Base-by-base conservation (phyloP, 64 coral and sea anemone species). In the Pocillopora damicornis region DNA sequence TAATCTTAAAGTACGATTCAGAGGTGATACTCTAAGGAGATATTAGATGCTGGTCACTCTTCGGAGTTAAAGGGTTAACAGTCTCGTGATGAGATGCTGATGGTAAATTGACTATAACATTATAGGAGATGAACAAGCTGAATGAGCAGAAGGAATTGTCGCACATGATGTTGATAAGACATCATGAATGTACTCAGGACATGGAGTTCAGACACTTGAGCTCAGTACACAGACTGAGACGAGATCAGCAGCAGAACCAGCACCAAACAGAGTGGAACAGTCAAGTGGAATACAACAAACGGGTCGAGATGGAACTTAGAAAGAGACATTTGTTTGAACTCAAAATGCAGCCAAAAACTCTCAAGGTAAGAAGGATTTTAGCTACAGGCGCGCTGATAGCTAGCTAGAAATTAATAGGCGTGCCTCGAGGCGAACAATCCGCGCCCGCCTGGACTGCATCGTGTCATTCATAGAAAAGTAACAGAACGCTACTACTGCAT, bases 251-350 rank as follows among this genome's bases (percentile, higher is more conserved):
- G 61, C 87, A 95, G 68, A 92, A 95, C 13, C 97, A 99, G 35
- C 97, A 99, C 64, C 76, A 88, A 4, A 99, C 97, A 1, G 97
- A 99, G 76, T 92, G 90, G 88, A 90, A 80, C 59, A 95, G 92
- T 71, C 97, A 99, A 87, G 95, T 95, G 88, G 97, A 99, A 25
- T 99, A 99, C 76, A 99, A 99, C 75, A 99, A 95, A 63, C 87
- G 91, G 62, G 88, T 94, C 1, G 97, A 99, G 67, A 77, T 95
- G 12, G 97, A 99, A 37, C 88, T 99, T 1, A 83, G 91, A 66
- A 92, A 92, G 23, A 95, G 92, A 75, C 97, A 99, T 73, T 13
- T 92, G 37, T 90, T 92, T 63, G 97, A 99, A 75, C 97, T 95
- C 20, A 99, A 99, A 90, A 93, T 95, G 83, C 97, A 99, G 67